Evolutionary conservation across 2,888 invertebrate genomes (phyloP), one percentile per base, ranked within the genome.

Genomic region (Luperina testacea): DNA sequence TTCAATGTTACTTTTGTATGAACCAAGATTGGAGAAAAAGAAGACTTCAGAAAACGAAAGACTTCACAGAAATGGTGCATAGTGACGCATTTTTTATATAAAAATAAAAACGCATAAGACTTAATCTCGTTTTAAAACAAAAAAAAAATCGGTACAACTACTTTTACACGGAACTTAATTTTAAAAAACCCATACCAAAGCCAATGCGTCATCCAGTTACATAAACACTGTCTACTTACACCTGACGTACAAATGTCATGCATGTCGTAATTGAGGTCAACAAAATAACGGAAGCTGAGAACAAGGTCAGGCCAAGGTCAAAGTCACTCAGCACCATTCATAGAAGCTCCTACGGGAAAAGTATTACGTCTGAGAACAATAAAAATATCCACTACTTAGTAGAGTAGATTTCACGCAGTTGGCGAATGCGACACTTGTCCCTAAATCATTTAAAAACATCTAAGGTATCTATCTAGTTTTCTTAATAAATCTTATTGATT

Each of bases 221-320:
- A 81, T 89, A 88, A 88, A 78, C 83, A 67, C 77, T 69, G 71
- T 78, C 79, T 78, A 79, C 81, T 87, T 76, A 84, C 83, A 85
- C 82, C 84, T 88, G 77, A 81, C 81, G 75, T 72, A 78, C 63
- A 75, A 77, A 87, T 87, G 84, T 84, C 87, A 78, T 77, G 82
- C 80, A 78, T 84, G 83, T 81, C 78, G 83, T 82, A 84, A 88
- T 84, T 85, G 79, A 85, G 89, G 85, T 85, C 85, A 85, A 82
- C 75, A 75, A 81, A 84, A 88, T 81, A 78, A 57, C 81, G 75
- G 77, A 88, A 89, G 78, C 70, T 74, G 57, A 80, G 27, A 77
- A 73, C 72, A 85, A 89, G 88, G 89, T 81, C 71, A 73, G 77
- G 81, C 63, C 87, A 88, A 88, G 89, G 81, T 83, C 86, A 69